Evolutionary conservation across 2,113 vertebrate genomes (phyloP).

Genomic region (Solenodon paradoxus): DNA sequence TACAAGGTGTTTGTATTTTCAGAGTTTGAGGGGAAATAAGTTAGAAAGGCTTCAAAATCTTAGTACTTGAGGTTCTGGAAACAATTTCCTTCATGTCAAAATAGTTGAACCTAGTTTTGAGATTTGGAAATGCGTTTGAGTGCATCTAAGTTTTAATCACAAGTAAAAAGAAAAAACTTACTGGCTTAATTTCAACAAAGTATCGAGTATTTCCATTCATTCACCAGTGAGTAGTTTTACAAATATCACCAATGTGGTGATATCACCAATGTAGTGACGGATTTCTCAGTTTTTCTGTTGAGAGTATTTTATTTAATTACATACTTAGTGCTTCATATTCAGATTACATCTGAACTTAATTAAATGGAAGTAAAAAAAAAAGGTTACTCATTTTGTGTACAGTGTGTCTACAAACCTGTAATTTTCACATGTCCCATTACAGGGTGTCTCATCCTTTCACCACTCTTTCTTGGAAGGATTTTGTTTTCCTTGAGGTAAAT

Average conservation of each 20-base stretch:
- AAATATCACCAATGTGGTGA: background rate
- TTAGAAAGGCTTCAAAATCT: background rate
- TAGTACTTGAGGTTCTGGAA: background rate
- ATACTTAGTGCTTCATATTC: background rate
- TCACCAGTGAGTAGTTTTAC: background rate
- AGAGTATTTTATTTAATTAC: background rate
- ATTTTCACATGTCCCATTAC: background rate
- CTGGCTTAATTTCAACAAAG: too few species aligned
- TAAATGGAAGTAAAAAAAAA: background rate
- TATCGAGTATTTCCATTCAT: background rate
- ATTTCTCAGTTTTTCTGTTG: background rate
- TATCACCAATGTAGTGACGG: background rate
- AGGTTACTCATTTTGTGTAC: too few species aligned
- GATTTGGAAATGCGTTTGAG: background rate
- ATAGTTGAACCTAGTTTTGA: constrained; percentile 23
- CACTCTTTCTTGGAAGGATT: background rate
- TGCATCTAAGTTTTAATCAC: background rate
- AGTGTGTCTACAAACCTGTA: background rate
- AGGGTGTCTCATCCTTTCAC: background rate
- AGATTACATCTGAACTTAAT: background rate
- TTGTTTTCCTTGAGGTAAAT: background rate
- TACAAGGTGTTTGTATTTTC: background rate
- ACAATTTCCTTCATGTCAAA: background rate
- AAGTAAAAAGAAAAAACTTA: too few species aligned
- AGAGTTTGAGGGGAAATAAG: background rate